Evolutionary conservation across 2,888 invertebrate species (phyloP), one percentile per base, ranked within the genome.

Genomic region (Scaptomyza reducta): DNA sequence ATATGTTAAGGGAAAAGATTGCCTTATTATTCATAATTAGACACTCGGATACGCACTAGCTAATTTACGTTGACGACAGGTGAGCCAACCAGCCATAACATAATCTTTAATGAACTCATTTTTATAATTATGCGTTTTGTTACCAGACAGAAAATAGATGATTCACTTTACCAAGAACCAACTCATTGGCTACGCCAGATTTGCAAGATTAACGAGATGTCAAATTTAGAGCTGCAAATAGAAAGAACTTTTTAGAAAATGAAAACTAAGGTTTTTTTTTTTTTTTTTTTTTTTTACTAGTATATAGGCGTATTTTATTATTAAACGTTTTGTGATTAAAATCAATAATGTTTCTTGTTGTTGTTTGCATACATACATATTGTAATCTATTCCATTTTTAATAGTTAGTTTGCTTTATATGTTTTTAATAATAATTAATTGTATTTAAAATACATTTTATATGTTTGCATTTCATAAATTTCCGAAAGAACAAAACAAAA

Each of bases 381-480:
- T 60, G 66, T 76, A 62, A 65, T 82, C 76, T 84, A 76, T 72
- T 82, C 78, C 79, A 82, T 82, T 84, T 85, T 63, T 70, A 82
- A 84, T 83, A 82, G 85, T 83, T 82, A 80, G 82, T 84, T 81
- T 84, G 81, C 81, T 80, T 82, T 72, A 67, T 72, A 79, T 79
- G 70, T 59, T 83, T 64, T 83, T 67, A 53, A 63, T 76, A 70
- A 74, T 82, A 77, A 70, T 78, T 61, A 67, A 50, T 73, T 73
- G 81, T 83, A 82, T 82, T 82, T 81, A 69, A 70, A 82, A 82
- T 82, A 82, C 81, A 67, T 65, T 77, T 77, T 80, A 77, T 81
- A 77, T 83, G 72, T 75, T 78, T 59, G 53, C 59, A 49, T 70
- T 73, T 57, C 29, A 55, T 60, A 35, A 71, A 58, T 13, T 59